Percentiles rank a stretch among this genome's conserved stretches.
Evolutionary conservation across 2,113 vertebrate species (phyloP).

Genomic region (Acrocephalus kingi): DNA sequence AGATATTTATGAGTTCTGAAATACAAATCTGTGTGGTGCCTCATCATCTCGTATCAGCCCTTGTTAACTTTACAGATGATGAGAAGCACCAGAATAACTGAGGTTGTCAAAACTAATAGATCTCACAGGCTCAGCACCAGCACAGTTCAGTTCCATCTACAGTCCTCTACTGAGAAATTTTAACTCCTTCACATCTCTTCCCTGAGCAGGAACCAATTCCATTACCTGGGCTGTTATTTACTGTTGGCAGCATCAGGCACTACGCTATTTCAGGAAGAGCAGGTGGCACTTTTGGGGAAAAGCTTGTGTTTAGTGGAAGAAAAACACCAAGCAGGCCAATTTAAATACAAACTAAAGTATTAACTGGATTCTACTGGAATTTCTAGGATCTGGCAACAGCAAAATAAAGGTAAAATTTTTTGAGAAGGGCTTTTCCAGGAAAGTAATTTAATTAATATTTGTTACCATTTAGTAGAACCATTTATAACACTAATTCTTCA

Average conservation of each 20-base stretch:
- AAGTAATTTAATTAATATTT: not conserved
- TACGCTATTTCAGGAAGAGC: not conserved
- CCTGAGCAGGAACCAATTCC: not conserved
- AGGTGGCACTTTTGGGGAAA: not conserved
- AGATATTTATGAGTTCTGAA: constrained; percentile 78
- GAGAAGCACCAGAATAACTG: constrained; percentile 67
- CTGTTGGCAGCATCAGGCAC: not conserved
- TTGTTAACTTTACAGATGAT: constrained; percentile 75
- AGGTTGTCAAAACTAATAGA: constrained; percentile 76
- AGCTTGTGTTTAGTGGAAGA: not conserved
- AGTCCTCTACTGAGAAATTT: constrained; percentile 26
- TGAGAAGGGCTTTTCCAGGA: not conserved
- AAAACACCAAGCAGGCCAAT: not conserved
- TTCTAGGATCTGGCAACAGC: not conserved
- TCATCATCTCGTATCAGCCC: constrained; percentile 74
- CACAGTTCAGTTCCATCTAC: constrained; percentile 39
- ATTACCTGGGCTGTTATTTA: not conserved
- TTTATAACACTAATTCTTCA: not conserved
- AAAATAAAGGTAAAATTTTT: not conserved
- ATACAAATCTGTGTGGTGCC: constrained; percentile 68
- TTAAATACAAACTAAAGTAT: not conserved
- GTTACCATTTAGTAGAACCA: not conserved
- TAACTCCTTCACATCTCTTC: constrained; percentile 50
- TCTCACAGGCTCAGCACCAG: constrained; percentile 26
- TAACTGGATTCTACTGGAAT: not conserved